These are phyloP conservation scores for Cyphotilapia sp. DNA, from an alignment of 2,113 vertebrate genomes.

Conservation along the genomic window DNA sequence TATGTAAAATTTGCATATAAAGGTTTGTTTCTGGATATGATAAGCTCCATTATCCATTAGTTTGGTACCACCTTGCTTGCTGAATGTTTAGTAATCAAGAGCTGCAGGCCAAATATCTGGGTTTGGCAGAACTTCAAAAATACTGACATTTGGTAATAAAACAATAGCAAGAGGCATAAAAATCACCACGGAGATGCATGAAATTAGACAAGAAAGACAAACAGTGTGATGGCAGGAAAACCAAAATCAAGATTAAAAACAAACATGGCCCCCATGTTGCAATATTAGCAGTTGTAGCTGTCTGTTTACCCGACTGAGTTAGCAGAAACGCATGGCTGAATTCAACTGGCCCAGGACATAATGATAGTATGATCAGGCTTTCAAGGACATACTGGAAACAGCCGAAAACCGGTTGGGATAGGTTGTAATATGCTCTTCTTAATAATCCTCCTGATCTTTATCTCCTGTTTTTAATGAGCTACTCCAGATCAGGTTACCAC, in stretches of 20 bases:
- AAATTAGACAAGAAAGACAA: background rate
- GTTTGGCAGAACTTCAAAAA: background rate
- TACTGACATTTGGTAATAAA: background rate
- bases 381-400: background rate
- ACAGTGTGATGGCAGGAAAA: background rate
- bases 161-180: background rate
- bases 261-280: background rate
- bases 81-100: background rate
- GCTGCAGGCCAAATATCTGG: background rate
- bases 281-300: background rate
- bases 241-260: background rate
- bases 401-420: background rate
- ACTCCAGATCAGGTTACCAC: slow-evolving; percentile 25
- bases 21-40: background rate
- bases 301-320: background rate
- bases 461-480: slow-evolving; percentile 30
- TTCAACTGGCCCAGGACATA: background rate
- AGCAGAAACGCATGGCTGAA: background rate
- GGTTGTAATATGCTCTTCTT: background rate
- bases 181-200: background rate
- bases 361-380: background rate
- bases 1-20: background rate
- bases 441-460: slow-evolving; percentile 32
- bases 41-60: background rate
- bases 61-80: background rate